Percentiles rank a stretch among this genome's conserved stretches.
Conservation (phyloP, 2,797 vertebrate genomes). For the Hippocampus kuda region DNA sequence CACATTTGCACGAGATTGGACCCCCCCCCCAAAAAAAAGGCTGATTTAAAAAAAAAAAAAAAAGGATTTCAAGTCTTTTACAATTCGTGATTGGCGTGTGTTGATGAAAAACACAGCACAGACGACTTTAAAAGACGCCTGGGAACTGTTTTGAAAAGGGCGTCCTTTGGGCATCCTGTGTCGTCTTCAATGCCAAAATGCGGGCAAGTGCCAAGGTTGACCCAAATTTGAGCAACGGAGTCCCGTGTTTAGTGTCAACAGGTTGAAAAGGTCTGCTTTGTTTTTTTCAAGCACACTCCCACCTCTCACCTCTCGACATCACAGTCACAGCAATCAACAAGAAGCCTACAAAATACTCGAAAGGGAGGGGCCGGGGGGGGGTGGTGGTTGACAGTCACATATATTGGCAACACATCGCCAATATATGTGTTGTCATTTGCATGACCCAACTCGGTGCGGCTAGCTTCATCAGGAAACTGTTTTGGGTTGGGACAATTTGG, state of each 20-base stretch:
- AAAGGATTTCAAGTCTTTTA: too few species aligned
- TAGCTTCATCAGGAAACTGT: background rate
- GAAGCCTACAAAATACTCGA: background rate
- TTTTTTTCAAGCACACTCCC: background rate
- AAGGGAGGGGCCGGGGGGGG: too few species aligned
- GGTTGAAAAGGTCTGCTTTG: background rate
- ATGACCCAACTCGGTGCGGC: too few species aligned
- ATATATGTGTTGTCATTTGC: too few species aligned
- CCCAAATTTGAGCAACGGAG: background rate
- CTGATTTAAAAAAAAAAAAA: too few species aligned
- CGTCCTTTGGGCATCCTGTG: too few species aligned
- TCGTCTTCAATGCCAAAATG: background rate
- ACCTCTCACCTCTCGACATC: background rate
- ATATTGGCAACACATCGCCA: background rate
- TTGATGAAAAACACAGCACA: too few species aligned
- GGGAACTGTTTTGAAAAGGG: background rate
- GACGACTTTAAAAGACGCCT: too few species aligned
- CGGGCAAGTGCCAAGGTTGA: background rate
- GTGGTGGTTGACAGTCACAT: background rate
- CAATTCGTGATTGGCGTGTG: too few species aligned
- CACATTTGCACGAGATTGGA: too few species aligned
- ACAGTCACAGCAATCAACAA: background rate
- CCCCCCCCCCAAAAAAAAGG: too few species aligned
- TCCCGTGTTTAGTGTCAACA: background rate
- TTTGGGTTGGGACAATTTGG: background rate